Conservation (phyloP, 2,113 vertebrate genomes). For the Xyrauchen texanus region DNA sequence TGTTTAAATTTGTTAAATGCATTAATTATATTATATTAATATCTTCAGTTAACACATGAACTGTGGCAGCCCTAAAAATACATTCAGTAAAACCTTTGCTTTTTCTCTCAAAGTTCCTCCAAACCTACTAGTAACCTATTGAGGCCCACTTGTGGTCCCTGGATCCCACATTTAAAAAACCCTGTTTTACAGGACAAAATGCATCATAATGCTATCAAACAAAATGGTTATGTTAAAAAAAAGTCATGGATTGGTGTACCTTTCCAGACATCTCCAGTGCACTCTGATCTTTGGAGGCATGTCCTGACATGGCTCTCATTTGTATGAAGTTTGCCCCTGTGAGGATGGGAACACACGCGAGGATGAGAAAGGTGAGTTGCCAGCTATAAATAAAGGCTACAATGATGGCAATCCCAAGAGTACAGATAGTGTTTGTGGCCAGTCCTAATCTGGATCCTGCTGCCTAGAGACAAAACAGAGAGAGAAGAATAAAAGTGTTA, state of each 20-base stretch:
- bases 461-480: conserved; percentile 60
- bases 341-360: conserved; percentile 71
- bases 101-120: no score
- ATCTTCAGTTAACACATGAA: no score
- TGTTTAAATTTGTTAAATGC: no score
- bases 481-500: conserved; percentile 5
- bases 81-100: no score
- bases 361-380: conserved; percentile 75
- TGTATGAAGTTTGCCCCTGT: conserved; percentile 68
- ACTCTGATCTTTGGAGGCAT: conserved; percentile 73
- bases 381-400: conserved; percentile 74
- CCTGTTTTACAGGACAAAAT: neutral
- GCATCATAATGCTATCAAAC: neutral
- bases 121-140: no score
- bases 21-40: no score
- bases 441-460: conserved; percentile 69
- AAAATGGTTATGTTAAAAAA: neutral
- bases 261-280: conserved; percentile 75
- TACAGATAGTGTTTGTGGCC: conserved; percentile 58
- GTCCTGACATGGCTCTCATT: conserved; percentile 67
- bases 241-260: conserved; percentile 58
- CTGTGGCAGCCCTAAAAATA: no score
- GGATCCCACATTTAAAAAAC: no score
- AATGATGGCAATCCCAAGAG: conserved; percentile 56
- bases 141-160: no score